Evolutionary conservation across 2,113 vertebrate species (phyloP).

Genomic region (Gila orcuttii): DNA sequence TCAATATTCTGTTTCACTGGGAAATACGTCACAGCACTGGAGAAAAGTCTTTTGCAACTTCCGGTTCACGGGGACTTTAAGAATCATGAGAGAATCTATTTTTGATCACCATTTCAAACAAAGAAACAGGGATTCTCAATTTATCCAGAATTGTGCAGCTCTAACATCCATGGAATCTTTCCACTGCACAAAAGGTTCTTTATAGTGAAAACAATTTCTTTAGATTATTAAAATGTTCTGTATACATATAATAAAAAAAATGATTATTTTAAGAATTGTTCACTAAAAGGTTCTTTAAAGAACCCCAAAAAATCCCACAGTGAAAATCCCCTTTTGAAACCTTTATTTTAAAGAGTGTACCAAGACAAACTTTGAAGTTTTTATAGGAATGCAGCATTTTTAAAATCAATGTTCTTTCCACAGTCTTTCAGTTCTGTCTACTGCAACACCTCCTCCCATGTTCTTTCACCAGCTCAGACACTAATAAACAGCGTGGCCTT

Average conservation of each 20-base stretch:
- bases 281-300: no score
- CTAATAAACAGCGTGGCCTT: slow-evolving; percentile 71
- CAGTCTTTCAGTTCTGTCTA: slow-evolving; percentile 10
- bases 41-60: no score
- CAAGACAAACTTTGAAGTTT: neutral
- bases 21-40: no score
- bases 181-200: neutral
- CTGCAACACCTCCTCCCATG: slow-evolving; percentile 35
- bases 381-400: neutral
- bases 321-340: neutral
- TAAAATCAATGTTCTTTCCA: slow-evolving; percentile 3
- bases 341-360: neutral
- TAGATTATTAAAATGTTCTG: neutral
- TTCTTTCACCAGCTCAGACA: slow-evolving; percentile 48
- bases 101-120: no score
- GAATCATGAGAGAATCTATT: no score
- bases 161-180: neutral
- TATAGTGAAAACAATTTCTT: neutral
- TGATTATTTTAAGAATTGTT: no score
- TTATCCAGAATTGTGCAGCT: no score
- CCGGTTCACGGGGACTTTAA: no score
- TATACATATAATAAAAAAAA: neutral
- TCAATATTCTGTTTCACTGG: no score
- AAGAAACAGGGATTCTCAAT: no score
- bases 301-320: neutral